These are phyloP conservation scores for Streptopelia turtur DNA, from an alignment of 2,797 vertebrate species.

Conservation along the genomic window DNA sequence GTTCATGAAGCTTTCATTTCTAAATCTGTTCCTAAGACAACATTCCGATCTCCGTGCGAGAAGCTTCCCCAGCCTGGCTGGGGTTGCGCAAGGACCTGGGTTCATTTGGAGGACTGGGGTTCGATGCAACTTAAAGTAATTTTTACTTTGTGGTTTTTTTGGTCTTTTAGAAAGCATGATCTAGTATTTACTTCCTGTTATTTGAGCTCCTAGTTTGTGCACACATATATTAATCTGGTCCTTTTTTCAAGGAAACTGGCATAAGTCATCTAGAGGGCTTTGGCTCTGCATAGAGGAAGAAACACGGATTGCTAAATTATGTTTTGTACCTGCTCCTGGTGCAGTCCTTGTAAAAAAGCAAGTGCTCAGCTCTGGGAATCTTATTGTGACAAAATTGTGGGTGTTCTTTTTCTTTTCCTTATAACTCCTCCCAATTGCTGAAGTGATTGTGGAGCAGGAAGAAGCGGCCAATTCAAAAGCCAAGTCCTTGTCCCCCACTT, in stretches of 20 bases:
- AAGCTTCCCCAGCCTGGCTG: accelerated
- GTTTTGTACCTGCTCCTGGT: background rate
- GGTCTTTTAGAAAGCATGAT: background rate
- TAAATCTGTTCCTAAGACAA: background rate
- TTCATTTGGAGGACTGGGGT: background rate
- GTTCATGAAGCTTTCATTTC: background rate
- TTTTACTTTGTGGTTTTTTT: background rate
- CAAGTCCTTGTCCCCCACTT: background rate
- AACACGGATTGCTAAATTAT: background rate
- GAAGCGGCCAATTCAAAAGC: background rate
- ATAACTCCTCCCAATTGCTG: background rate
- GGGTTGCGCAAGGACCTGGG: background rate
- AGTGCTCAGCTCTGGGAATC: background rate
- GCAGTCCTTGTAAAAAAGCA: too few relatives aligned
- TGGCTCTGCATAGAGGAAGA: background rate
- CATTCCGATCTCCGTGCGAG: background rate
- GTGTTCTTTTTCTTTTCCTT: background rate
- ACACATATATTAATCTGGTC: background rate
- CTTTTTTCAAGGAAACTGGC: background rate
- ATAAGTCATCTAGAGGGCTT: background rate
- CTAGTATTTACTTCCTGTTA: too few relatives aligned
- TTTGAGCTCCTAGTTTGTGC: background rate
- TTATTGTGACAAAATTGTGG: background rate
- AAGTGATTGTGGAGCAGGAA: background rate
- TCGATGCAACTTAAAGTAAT: background rate